Conservation (phyloP, 2,888 invertebrate species). For the Pollenia amentaria region DNA sequence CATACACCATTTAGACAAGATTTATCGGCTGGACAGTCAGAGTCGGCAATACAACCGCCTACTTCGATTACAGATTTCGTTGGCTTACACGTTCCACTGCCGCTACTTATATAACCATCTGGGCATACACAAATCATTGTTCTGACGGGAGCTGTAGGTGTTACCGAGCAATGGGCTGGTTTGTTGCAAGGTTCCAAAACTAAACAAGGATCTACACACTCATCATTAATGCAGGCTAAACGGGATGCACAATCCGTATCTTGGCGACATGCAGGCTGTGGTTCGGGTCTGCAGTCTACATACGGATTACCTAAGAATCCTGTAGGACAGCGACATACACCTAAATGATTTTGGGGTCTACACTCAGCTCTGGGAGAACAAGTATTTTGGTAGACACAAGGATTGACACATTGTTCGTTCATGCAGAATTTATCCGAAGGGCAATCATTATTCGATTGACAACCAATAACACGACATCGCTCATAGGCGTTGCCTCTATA, state of each 20-base stretch:
- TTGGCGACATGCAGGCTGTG: slow-evolving; percentile 90
- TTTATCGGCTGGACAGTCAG: slow-evolving; percentile 91
- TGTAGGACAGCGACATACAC: slow-evolving; percentile 93
- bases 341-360: slow-evolving; percentile 91
- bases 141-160: slow-evolving; percentile 92
- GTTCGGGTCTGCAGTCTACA: slow-evolving; percentile 90
- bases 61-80: slow-evolving; percentile 87
- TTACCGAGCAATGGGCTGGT: slow-evolving; percentile 92
- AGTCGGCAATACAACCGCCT: slow-evolving; percentile 90
- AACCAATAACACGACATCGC: slow-evolving; percentile 92
- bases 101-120: slow-evolving; percentile 93
- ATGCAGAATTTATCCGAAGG: slow-evolving; percentile 93
- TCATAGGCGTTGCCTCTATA: slow-evolving; percentile 92
- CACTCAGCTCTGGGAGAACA: slow-evolving; percentile 93
- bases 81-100: slow-evolving; percentile 91
- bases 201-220: slow-evolving; percentile 93
- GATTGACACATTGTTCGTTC: slow-evolving; percentile 93
- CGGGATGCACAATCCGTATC: slow-evolving; percentile 93
- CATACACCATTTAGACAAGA: slow-evolving; percentile 93
- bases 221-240: slow-evolving; percentile 92
- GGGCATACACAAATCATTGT: slow-evolving; percentile 96
- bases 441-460: slow-evolving; percentile 94
- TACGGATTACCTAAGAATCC: slow-evolving; percentile 93
- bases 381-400: slow-evolving; percentile 91
- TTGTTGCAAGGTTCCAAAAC: slow-evolving; percentile 91